Conservation (phyloP, 2,797 vertebrate genomes). For the Toxotes lorentzi region DNA sequence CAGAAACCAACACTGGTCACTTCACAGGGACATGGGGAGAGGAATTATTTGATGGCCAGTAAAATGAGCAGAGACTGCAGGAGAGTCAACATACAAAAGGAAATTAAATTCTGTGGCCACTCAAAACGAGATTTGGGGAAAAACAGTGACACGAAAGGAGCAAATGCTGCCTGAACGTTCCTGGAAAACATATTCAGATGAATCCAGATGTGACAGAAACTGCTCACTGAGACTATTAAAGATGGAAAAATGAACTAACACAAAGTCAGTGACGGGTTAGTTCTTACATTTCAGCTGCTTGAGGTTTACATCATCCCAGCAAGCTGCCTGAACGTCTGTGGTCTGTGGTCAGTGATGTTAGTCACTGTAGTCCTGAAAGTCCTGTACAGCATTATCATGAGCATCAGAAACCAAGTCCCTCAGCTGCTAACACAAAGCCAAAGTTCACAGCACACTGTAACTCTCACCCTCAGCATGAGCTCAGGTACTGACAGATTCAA, state of each 20-base stretch:
- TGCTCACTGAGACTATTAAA: background rate
- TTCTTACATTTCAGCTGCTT: too few species aligned
- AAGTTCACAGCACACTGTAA: too few species aligned
- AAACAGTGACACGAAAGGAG: background rate
- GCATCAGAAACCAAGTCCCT: too few species aligned
- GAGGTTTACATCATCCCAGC: too few species aligned
- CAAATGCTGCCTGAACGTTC: background rate
- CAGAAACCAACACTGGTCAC: background rate
- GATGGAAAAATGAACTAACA: background rate
- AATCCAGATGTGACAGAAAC: background rate
- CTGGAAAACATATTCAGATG: background rate
- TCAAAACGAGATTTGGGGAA: background rate
- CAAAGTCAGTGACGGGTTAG: too few species aligned
- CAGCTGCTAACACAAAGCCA: too few species aligned
- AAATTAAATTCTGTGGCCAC: background rate
- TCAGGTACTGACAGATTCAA: too few species aligned
- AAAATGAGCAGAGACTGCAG: background rate
- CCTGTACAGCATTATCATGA: too few species aligned
- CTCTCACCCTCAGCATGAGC: too few species aligned
- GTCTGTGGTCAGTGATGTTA: too few species aligned
- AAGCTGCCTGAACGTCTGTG: too few species aligned
- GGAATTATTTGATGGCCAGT: background rate
- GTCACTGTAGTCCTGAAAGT: too few species aligned
- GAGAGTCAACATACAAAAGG: background rate
- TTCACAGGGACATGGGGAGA: background rate